A percentile compares a stretch with the other conserved stretches of the same genome.
Conservation (phyloP, 2,113 vertebrate genomes). For the Platichthys flesus region DNA sequence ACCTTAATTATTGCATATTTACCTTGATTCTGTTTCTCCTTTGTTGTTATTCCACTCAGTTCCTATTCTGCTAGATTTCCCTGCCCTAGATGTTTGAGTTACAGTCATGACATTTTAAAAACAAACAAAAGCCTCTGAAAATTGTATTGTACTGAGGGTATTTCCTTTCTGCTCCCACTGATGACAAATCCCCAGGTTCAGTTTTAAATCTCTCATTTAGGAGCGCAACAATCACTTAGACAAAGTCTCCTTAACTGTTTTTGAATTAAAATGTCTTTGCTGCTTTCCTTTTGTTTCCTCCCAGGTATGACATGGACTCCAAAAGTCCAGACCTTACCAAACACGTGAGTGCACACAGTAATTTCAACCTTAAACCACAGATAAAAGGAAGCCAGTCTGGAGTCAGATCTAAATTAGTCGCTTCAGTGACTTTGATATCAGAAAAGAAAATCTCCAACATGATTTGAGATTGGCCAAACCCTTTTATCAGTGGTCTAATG, state of each 20-base stretch:
- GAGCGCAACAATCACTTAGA: not conserved
- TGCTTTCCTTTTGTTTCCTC: slow-evolving; percentile 36
- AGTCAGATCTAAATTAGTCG: slow-evolving; percentile 12
- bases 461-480: not conserved
- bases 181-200: not conserved
- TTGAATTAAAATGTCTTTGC: slow-evolving; percentile 6
- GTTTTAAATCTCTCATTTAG: not conserved
- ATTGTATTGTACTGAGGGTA: not conserved
- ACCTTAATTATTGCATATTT: not conserved
- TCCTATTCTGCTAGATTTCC: not conserved
- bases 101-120: not conserved
- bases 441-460: not conserved
- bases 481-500: slow-evolving; percentile 40
- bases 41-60: not conserved
- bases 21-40: not conserved
- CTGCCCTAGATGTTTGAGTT: not conserved
- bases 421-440: slow-evolving; percentile 8
- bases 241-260: not conserved
- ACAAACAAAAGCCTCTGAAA: slow-evolving; percentile 7
- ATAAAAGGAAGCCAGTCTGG: slow-evolving; percentile 42
- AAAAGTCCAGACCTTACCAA: slow-evolving; percentile 96
- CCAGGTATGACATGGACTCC: slow-evolving; percentile 95
- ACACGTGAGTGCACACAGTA: slow-evolving; percentile 86
- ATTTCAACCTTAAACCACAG: slow-evolving; percentile 30
- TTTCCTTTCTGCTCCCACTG: not conserved